Evolutionary conservation across 2,113 vertebrate species (phyloP), one percentile per base, ranked within the genome.

Genomic region (Pagrus major): DNA sequence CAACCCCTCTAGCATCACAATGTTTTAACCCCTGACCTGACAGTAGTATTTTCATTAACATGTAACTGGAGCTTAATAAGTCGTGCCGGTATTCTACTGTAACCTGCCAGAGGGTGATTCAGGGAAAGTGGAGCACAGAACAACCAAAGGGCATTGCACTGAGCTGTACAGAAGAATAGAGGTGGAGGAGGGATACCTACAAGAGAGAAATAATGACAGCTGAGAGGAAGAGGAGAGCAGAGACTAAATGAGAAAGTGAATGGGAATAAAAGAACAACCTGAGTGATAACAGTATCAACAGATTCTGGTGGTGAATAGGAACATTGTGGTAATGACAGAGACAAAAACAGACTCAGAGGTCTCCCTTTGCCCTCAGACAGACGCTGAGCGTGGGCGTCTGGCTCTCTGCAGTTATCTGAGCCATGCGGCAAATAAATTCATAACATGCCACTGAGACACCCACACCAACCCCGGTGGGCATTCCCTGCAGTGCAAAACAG

Each of bases 391-490:
- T 89, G 84, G 91, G 91, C 15, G 76, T 64, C 49, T 76, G 84
- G 80, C 76, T 67, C 79, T 76, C 78, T 88, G 86, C 88, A 84
- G 88, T 80, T 86, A 90, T 92, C 64, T 42, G 39, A 92, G 76
- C 73, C 83, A 90, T 87, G 90, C 83, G 25, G 81, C 71, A 87
- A 86, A 90, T 75, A 86, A 78, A 93, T 92, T 90, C 91, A 42
- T 82, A 71, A 71, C 91, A 87, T 91, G 81, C 89, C 88, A 80
- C 74, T 10, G 60, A 81, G 81, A 83, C 86, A 73, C 93, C 93
- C 87, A 90, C 92, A 46, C 23, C 70, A 64, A 64, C 61, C 68
- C 71, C 47, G 3, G 83, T 77, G 87, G 90, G 80, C 82, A 91
- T 87, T 91, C 90, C 87, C 84, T 76, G 85, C 77, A 80, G 86